Percentiles rank a stretch among this genome's conserved stretches.
phyloP scores from a whole-genome alignment of 2,113 vertebrate species.

The Sylvietta virens region DNA sequence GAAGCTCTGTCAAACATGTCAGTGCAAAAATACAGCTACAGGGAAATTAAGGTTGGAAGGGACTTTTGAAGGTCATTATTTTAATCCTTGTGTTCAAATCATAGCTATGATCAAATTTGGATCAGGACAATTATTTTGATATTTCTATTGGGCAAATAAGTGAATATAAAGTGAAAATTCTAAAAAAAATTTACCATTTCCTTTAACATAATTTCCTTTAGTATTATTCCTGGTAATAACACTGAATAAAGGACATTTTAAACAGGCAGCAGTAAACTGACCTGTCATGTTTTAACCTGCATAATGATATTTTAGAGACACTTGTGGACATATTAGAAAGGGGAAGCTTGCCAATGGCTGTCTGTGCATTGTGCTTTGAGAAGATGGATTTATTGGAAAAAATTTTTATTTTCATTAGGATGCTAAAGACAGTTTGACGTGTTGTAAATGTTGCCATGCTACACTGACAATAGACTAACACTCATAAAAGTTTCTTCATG shows the following conservation, averaged over 20 bases:
- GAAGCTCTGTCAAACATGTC: neutral
- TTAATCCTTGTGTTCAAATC: neutral
- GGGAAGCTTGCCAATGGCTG: neutral
- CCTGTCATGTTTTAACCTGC: neutral
- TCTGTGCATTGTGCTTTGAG: neutral
- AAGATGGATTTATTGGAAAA: neutral
- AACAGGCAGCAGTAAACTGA: neutral
- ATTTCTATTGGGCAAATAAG: neutral
- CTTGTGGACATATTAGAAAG: neutral
- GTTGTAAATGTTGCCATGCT: neutral
- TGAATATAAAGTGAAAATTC: neutral
- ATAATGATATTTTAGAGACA: neutral
- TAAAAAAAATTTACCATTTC: neutral
- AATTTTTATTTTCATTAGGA: neutral
- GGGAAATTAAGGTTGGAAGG: neutral
- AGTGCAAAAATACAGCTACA: neutral
- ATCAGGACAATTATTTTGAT: neutral
- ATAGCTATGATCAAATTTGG: neutral
- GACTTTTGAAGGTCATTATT: neutral
- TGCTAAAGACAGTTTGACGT: neutral
- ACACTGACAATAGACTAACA: neutral
- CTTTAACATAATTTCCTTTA: neutral
- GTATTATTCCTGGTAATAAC: neutral
- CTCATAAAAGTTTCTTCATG: neutral
- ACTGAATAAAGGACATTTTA: neutral